Base-by-base conservation (phyloP, 2,888 invertebrate genomes). In the Drosophila fulvimacula region DNA sequence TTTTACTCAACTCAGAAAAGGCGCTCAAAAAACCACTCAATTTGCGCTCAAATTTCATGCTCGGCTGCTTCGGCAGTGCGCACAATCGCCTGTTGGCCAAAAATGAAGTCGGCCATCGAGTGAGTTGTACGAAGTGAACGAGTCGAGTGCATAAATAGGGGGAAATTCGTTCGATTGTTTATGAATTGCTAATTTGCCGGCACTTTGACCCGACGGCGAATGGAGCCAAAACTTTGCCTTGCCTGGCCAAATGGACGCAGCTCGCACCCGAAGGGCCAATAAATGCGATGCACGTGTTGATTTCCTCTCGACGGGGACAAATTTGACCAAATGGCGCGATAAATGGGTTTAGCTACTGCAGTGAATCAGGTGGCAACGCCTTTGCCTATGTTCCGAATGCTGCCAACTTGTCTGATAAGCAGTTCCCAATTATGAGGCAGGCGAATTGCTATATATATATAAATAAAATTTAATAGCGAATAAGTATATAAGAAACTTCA, bases 201-300 rank as follows among this genome's bases (percentile, higher is more conserved):
- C 62, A 62, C 51, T 65, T 58, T 51, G 42, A 21, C 19, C 51
- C 11, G 32, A 17, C 38, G 19, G 32, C 17, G 42, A 41, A 15
- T 52, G 52, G n/a, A 44, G 49, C 15, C 24, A 44, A 51, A 24
- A 24, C 11, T 24, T 38, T n/a, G 52, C 17, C 11, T 34, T 17
- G 11, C 11, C 36, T 13, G 48, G 24, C 21, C 2, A 52, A 24
- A 6, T 24, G 21, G 11, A 52, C 32, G 21, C 24, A 57, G 1
- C 44, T 55, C 17, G 30, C 53, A 60, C 74, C 62, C 74, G 44
- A 21, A 44, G 71, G 70, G 41, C 59, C 71, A 66, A 70, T 66
- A 44, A 61, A 52, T 61, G 42, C 27, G 21, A 27, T 61, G 48
- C 61, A 74, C 77, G 73, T 77, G 77, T 64, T 76, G 77, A 76